Evolutionary conservation across 2,888 invertebrate species (phyloP).

Genomic region (Eledona agricola): DNA sequence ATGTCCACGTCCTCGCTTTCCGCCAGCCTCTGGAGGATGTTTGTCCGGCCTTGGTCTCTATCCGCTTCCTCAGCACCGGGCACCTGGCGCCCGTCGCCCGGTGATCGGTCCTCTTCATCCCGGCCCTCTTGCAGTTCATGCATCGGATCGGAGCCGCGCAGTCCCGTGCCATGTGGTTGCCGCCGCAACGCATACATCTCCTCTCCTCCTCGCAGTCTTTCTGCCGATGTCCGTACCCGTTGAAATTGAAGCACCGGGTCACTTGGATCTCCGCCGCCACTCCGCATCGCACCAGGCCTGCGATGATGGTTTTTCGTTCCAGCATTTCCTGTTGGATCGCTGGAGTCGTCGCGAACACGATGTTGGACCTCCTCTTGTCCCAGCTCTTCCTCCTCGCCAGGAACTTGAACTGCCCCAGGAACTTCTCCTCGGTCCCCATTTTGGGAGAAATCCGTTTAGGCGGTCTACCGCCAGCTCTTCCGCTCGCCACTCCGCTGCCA

Average conservation of each 20-base stretch:
- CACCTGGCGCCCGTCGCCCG: conserved; percentile 5
- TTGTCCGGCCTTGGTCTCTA: neutral
- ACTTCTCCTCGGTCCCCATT: no score
- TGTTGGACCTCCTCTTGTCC: neutral
- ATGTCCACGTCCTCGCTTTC: conserved; percentile 1
- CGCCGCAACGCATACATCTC: conserved; percentile 9
- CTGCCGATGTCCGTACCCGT: conserved; percentile 6
- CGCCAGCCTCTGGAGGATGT: neutral
- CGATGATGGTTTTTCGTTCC: neutral
- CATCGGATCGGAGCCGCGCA: conserved; percentile 1
- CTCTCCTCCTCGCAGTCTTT: neutral
- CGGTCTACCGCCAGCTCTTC: no score
- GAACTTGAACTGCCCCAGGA: conserved; percentile 5
- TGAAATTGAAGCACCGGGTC: conserved; percentile 14
- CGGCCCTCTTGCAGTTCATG: conserved; percentile 2
- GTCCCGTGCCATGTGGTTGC: neutral
- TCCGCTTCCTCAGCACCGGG: neutral
- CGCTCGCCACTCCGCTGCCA: no score
- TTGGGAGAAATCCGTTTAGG: no score
- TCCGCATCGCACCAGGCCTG: neutral
- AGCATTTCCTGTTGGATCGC: neutral
- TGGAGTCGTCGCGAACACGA: conserved; percentile 7
- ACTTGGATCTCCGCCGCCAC: conserved; percentile 2
- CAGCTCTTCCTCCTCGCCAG: conserved; percentile 1
- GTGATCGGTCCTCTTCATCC: no score